Conservation (phyloP, 2,113 vertebrate genomes). For the Sinocyclocheilus grahami region DNA sequence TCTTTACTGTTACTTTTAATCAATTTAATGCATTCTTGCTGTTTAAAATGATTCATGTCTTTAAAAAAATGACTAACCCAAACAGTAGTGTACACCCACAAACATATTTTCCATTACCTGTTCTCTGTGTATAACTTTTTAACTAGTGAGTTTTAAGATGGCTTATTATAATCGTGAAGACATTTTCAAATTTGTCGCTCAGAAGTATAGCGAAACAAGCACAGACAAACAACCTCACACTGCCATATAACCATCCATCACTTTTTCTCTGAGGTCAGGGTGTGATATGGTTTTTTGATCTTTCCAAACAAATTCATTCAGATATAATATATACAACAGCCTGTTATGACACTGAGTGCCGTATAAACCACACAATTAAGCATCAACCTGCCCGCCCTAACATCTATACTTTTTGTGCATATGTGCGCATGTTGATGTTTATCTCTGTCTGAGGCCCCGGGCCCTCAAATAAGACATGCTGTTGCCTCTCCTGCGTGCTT, state of each 20-base stretch:
- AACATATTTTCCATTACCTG: neutral
- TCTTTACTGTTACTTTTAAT: neutral
- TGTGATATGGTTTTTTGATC: neutral
- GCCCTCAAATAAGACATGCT: constrained; percentile 45
- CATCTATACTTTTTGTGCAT: neutral
- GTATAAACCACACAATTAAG: neutral
- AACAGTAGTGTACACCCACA: too few relatives aligned
- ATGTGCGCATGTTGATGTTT: constrained; percentile 28
- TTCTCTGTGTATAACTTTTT: neutral
- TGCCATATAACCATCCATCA: neutral
- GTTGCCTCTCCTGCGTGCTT: constrained; percentile 34
- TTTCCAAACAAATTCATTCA: neutral
- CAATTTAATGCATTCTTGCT: neutral
- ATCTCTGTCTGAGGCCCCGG: constrained; percentile 42
- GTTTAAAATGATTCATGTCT: neutral
- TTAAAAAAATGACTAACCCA: too few relatives aligned
- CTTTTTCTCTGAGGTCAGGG: neutral
- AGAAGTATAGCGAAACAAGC: neutral
- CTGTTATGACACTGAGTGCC: neutral
- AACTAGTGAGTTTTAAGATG: neutral
- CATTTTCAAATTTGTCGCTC: neutral
- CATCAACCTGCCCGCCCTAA: constrained; percentile 2
- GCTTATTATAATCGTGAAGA: neutral
- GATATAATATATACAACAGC: neutral
- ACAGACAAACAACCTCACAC: neutral